Base-by-base conservation (phyloP, 1,140 invertebrate species). In the Drosophila asahinai region DNA sequence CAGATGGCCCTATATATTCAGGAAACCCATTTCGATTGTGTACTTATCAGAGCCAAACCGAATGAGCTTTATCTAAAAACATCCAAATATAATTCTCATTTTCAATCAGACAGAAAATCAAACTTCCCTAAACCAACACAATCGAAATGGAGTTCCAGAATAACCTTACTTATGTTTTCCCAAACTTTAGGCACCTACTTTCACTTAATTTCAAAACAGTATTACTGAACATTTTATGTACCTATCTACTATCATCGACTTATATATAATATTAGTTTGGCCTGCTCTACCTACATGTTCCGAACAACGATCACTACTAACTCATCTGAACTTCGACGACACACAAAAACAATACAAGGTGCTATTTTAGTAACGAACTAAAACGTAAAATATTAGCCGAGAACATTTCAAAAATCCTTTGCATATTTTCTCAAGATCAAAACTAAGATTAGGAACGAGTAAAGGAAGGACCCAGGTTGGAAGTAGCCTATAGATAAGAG, bases 261-360 rank as follows among this genome's bases (percentile, higher is more conserved):
- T 76, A 52, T 36, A 51, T 30, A 30, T 30, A 30, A 30, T 22
- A 42, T 52, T 55, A 45, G 51, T 45, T 79, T 71, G 27, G 47
- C 52, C 66, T 77, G 19, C 45, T 77, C 51, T 70, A 66, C 33
- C 63, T 73, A 63, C 33, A 87, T 33, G 42, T 66, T 73, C 84
- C 70, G 12, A 81, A 75, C 77, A 84, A 90, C 77, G 77, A 87
- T 70, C 81, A 84, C 61, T 71, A 59, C 22, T 71, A 55, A 40
- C 22, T 14, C 80, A 86, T 80, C 73, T 83, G 52, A 78, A 74
- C 80, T 86, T 74, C 48, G 55, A 76, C 51, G 78, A 89, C 68
- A 75, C 51, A 83, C 68, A 83, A 48, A 81, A 66, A 84, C 70
- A 87, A 89, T 84, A 90, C 70, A 89, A 84, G 84, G 84, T 89